Percentiles rank a stretch among this genome's conserved stretches.
Evolutionary conservation across 2,888 invertebrate species (phyloP).

Genomic region (Tipula unca): DNA sequence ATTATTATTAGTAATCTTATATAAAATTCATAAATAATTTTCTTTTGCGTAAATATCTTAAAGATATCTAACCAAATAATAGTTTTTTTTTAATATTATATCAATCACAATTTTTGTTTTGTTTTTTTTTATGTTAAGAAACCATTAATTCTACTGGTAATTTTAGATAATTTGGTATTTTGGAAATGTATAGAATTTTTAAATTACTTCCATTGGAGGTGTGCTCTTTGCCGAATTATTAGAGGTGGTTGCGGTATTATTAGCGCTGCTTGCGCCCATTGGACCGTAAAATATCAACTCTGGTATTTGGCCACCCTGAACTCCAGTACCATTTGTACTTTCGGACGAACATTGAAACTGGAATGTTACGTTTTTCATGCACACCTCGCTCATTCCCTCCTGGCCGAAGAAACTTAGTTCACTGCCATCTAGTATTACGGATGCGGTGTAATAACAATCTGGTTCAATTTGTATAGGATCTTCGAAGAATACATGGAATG

Average conservation of each 20-base stretch:
- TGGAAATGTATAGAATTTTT: not conserved
- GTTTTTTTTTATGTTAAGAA: conserved; percentile 14
- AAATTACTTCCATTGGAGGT: not conserved
- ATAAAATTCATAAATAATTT: not conserved
- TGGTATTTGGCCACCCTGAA: conserved; percentile 95
- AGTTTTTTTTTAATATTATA: not conserved
- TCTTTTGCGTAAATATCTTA: not conserved
- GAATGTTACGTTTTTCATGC: conserved; percentile 87
- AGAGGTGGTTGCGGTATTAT: conserved; percentile 17
- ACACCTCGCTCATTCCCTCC: conserved; percentile 91
- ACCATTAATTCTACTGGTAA: not conserved
- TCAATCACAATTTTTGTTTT: not conserved
- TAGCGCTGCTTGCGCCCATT: conserved; percentile 42
- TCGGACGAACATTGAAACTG: conserved; percentile 97
- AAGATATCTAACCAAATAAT: not conserved
- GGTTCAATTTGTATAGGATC: conserved; percentile 81
- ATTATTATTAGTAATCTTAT: not conserved
- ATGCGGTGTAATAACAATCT: conserved; percentile 90
- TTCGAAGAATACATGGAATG: conserved; percentile 81
- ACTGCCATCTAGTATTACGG: conserved; percentile 87
- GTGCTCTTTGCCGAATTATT: not conserved
- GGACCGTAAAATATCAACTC: conserved; percentile 94
- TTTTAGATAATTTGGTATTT: not conserved
- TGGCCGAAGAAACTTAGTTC: conserved; percentile 96
- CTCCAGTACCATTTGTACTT: conserved; percentile 95